These are phyloP conservation scores for Centruroides sculpturatus DNA, from an alignment of 1,140 invertebrate genomes.

Conservation along the genomic window DNA sequence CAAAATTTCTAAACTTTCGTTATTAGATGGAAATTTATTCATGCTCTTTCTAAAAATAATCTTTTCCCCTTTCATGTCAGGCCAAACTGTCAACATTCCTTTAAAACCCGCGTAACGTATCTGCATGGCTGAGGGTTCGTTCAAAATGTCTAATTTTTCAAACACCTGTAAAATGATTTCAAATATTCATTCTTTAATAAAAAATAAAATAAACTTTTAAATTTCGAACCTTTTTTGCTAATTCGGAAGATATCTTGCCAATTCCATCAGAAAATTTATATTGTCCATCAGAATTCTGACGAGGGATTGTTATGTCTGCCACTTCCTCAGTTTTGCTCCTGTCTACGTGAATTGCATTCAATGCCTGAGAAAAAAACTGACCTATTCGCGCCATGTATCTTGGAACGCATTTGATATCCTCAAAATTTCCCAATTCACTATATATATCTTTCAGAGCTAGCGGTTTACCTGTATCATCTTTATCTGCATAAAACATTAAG, in stretches of 20 bases:
- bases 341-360: constrained; percentile 43
- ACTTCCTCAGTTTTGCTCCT: neutral
- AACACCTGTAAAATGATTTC: constrained; percentile 1
- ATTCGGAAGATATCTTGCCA: constrained; percentile 18
- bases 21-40: constrained; percentile 18
- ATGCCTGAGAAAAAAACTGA: constrained; percentile 43
- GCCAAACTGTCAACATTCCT: constrained; percentile 19
- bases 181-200: neutral
- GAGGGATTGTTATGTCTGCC: neutral
- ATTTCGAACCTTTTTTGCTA: constrained; percentile 15
- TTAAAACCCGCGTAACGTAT: constrained; percentile 21
- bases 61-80: constrained; percentile 10
- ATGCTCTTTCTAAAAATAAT: constrained; percentile 18
- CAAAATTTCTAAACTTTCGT: constrained; percentile 15
- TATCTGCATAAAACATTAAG: constrained; percentile 21
- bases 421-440: constrained; percentile 18
- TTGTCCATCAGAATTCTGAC: neutral
- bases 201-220: neutral
- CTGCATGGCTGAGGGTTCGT: constrained; percentile 18
- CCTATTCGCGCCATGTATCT: constrained; percentile 26
- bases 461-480: constrained; percentile 1
- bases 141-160: neutral
- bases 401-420: constrained; percentile 18
- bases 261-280: constrained; percentile 23
- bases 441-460: too few species aligned